Conservation (phyloP, 2,797 vertebrate genomes). For the Bufotes viridis region DNA sequence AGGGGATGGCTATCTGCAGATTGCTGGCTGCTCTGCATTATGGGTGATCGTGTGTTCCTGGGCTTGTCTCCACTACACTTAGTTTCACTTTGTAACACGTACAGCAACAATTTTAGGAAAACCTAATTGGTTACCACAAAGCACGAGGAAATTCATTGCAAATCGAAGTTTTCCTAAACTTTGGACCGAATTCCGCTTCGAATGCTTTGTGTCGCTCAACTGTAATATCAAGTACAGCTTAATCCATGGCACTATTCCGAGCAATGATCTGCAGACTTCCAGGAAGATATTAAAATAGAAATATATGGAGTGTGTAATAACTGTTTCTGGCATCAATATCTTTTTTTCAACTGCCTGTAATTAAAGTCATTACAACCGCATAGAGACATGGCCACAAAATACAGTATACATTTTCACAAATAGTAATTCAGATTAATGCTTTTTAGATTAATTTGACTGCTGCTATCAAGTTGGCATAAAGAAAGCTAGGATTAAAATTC, state of each 20-base stretch:
- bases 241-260: neutral
- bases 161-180: no score
- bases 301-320: neutral
- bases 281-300: neutral
- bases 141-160: no score
- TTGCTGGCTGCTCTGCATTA: no score
- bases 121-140: no score
- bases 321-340: neutral
- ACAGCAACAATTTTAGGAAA: no score
- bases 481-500: conserved; percentile 10
- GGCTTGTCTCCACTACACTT: no score
- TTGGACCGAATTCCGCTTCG: no score
- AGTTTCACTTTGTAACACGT: no score
- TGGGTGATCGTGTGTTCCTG: no score
- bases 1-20: no score
- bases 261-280: neutral
- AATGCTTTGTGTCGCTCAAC: no score
- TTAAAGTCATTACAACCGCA: neutral
- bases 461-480: neutral
- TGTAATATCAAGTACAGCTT: neutral
- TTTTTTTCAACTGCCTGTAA: neutral
- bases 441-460: neutral
- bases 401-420: neutral
- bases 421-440: neutral
- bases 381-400: neutral